Evolutionary conservation across 2,113 vertebrate genomes (phyloP).

Genomic region (Mesitornis unicolor): DNA sequence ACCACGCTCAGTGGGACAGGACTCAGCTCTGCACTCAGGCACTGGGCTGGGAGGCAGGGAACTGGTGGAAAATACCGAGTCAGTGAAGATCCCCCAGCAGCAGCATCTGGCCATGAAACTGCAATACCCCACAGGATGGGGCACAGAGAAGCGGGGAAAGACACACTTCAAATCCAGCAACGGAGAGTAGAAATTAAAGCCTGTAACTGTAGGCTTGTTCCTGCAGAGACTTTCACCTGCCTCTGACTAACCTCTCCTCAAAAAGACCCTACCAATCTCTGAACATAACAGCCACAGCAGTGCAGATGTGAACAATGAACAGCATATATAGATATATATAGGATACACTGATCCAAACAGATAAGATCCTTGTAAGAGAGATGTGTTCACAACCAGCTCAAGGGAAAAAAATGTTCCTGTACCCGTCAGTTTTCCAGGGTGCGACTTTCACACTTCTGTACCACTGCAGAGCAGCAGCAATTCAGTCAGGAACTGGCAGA

Average conservation of each 20-base stretch:
- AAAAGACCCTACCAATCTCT: neutral
- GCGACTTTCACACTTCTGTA: fast-evolving
- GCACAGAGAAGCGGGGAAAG: neutral
- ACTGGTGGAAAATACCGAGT: neutral
- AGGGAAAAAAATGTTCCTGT: neutral
- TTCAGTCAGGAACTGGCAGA: neutral
- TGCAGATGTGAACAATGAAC: neutral
- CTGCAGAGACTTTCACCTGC: neutral
- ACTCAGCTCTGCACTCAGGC: neutral
- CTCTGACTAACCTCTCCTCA: neutral
- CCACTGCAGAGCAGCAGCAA: neutral
- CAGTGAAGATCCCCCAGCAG: neutral
- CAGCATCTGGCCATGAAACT: fast-evolving
- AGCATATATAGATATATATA: fast-evolving
- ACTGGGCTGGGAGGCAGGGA: neutral
- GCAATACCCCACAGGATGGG: neutral
- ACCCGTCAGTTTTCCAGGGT: neutral
- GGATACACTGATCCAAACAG: neutral
- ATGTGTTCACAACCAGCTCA: neutral
- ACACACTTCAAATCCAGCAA: neutral
- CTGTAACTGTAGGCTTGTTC: neutral
- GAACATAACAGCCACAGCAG: neutral
- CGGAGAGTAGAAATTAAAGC: neutral
- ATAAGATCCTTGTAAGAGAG: neutral
- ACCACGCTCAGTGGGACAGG: neutral